Percentiles rank a stretch among this genome's conserved stretches.
These are phyloP conservation scores for Capra hircus DNA, from an alignment of 2,113 vertebrate species.

Conservation along the genomic window DNA sequence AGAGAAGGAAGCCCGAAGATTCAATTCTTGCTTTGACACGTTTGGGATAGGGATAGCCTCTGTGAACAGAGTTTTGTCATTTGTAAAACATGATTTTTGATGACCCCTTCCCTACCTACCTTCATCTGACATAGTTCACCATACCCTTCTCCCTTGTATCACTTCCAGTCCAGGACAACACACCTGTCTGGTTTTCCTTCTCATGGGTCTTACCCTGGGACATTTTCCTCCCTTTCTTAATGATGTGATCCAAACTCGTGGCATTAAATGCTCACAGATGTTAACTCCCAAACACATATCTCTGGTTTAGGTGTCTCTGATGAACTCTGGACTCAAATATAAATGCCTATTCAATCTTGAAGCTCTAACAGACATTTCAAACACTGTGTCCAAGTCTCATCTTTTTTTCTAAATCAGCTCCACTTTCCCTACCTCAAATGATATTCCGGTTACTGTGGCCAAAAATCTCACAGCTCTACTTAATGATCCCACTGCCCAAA, in stretches of 20 bases:
- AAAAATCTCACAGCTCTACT: not conserved
- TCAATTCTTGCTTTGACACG: not conserved
- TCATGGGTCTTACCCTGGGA: not conserved
- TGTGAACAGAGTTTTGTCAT: not conserved
- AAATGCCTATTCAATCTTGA: not conserved
- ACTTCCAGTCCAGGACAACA: not conserved
- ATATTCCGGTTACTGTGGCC: not conserved
- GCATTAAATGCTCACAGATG: not conserved
- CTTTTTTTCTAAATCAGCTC: not conserved
- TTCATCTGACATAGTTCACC: not conserved
- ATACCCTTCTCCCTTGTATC: not conserved
- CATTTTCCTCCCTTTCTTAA: not conserved
- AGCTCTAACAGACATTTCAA: not conserved
- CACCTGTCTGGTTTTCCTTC: not conserved
- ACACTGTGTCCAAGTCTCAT: not conserved
- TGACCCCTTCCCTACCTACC: not conserved
- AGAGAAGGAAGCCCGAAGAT: not conserved
- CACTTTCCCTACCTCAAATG: not conserved
- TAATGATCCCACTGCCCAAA: not conserved
- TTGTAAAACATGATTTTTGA: not conserved
- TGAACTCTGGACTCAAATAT: not conserved
- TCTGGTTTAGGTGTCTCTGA: not conserved
- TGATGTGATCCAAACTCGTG: not conserved
- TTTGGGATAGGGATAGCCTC: not conserved
- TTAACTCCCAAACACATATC: not conserved